Evolutionary conservation across 2,113 vertebrate genomes (phyloP), one percentile per base, ranked within the genome.

Genomic region (Heliornis fulica): DNA sequence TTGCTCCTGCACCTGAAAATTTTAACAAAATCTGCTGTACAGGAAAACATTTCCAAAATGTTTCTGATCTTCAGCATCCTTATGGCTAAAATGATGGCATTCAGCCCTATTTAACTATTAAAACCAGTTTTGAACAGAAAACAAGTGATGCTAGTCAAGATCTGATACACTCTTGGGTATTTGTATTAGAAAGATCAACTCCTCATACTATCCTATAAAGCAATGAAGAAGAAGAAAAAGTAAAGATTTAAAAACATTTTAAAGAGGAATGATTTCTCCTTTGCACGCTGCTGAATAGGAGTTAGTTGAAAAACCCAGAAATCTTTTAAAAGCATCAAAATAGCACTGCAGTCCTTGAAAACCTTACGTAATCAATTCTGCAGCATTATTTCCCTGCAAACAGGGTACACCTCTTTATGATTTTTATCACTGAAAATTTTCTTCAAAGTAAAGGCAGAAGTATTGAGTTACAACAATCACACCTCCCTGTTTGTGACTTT

Each of bases 311-410:
- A 70, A 80, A 29, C 46, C 78, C 29, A 43, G 38, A 15, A 25
- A 59, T 84, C 43, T 91, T 63, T 84, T 40, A 60, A 87, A 81
- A 51, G 74, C 48, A 57, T 63, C 18, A 80, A 68, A 89, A 78
- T 38, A 61, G 69, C 53, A 84, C 66, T 54, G 89, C 81, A 91
- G 89, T 69, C 23, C 45, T 82, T 53, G 40, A 91, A 89, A 76
- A 50, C 6, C n/a, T 94, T 91, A 89, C 56, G 50, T 87, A 91
- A 95, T 71, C 80, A 85, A 91, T 65, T 54, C 66, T 83, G 70
- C 59, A 91, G 71, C 23, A 54, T 70, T 76, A 66, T 53, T 69
- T 85, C 50, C 53, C 57, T 70, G 32, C 40, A 79, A 77, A 43
- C 22, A 18, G 11, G 5, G 8, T 5, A 31, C 38, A 41, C 9